Evolutionary conservation across 2,888 invertebrate species (phyloP).

Genomic region (Odontothrips loti): DNA sequence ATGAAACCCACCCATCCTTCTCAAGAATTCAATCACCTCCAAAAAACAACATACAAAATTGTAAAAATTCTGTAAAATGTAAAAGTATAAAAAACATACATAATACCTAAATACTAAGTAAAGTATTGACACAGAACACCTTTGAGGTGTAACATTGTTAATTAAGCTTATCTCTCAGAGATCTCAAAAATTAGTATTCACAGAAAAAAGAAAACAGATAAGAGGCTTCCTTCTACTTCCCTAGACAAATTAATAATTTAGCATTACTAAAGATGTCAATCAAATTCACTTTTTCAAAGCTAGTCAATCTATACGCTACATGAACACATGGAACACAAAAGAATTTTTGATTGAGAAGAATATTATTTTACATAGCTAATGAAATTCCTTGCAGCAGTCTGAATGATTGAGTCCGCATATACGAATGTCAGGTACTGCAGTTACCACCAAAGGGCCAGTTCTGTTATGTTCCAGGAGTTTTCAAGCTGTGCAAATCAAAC

Average conservation of each 20-base stretch:
- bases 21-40: not conserved
- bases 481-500: constrained; percentile 5
- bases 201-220: too few species aligned
- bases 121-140: not conserved
- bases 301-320: too few species aligned
- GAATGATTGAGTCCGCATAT: not conserved
- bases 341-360: too few species aligned
- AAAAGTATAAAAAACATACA: not conserved
- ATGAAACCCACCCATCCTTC: not conserved
- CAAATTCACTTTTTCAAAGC: too few species aligned
- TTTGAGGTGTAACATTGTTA: not conserved
- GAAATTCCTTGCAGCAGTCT: not conserved
- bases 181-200: too few species aligned
- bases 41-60: not conserved
- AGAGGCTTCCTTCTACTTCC: too few species aligned
- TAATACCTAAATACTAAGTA: not conserved
- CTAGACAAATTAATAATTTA: too few species aligned
- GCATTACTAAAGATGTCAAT: too few species aligned
- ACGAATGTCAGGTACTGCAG: constrained; percentile 10
- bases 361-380: too few species aligned
- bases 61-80: not conserved
- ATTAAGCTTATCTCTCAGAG: too few species aligned
- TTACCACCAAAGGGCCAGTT: not conserved
- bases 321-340: too few species aligned
- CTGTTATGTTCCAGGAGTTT: not conserved